phyloP scores from a whole-genome alignment of 2,113 vertebrate species.

The Sturnus vulgaris region DNA sequence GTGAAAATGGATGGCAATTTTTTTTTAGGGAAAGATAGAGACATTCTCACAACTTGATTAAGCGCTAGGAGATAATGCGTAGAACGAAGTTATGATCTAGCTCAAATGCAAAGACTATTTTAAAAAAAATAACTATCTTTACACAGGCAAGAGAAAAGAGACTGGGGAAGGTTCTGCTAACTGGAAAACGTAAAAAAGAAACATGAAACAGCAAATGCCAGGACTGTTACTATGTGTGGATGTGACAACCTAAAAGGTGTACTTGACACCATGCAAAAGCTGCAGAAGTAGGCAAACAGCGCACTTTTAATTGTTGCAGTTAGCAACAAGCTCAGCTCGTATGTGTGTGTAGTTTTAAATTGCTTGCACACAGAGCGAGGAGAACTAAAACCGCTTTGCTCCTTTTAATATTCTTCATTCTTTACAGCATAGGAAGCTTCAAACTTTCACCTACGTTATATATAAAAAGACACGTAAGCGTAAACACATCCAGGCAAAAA shows the following conservation, averaged over 20 bases:
- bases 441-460: not conserved
- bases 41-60: slow-evolving; percentile 1
- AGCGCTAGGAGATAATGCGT: not conserved
- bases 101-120: not conserved
- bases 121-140: not conserved
- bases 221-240: not conserved
- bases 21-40: not conserved
- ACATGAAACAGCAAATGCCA: not conserved
- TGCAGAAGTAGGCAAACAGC: not conserved
- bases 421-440: not conserved
- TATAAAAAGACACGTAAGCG: not conserved
- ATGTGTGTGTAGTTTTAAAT: not conserved
- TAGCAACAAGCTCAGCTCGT: not conserved
- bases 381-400: not conserved
- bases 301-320: slow-evolving; percentile 15
- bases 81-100: not conserved
- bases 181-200: not conserved
- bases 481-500: not conserved
- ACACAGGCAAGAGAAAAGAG: not conserved
- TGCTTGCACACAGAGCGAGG: not conserved
- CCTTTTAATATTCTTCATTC: not conserved
- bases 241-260: not conserved
- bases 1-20: slow-evolving; percentile 49
- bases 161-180: not conserved
- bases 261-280: not conserved